These are phyloP conservation scores for Rhagologus leucostigma DNA, from an alignment of 2,113 vertebrate species.

Conservation along the genomic window DNA sequence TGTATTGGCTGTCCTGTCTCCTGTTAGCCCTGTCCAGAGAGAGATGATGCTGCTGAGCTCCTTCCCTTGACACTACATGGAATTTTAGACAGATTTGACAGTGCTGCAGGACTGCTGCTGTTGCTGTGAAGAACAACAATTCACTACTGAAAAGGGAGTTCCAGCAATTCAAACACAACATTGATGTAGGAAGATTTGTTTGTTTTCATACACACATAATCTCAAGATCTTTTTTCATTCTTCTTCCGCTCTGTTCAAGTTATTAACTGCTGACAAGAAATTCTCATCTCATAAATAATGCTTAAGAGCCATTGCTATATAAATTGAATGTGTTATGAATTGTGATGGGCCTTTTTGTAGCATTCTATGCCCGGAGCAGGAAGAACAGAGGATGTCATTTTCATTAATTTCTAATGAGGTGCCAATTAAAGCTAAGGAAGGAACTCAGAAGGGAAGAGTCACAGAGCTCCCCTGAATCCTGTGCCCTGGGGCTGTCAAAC, in stretches of 20 bases:
- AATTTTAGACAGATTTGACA: constrained; percentile 19
- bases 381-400: constrained; percentile 84
- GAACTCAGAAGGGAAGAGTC: constrained; percentile 73
- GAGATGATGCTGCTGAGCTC: not conserved
- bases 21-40: not conserved
- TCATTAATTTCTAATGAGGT: constrained; percentile 88
- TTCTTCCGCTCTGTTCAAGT: constrained; percentile 59
- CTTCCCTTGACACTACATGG: not conserved
- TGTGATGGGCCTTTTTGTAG: constrained; percentile 80
- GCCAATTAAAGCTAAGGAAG: constrained; percentile 82
- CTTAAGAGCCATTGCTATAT: constrained; percentile 77
- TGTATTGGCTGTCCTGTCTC: not conserved
- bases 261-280: constrained; percentile 82
- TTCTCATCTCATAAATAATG: constrained; percentile 84
- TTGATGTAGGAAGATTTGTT: constrained; percentile 42
- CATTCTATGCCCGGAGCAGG: constrained; percentile 72
- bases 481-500: constrained; percentile 69
- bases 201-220: not conserved
- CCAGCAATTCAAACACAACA: constrained; percentile 19
- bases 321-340: constrained; percentile 81
- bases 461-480: constrained; percentile 72
- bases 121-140: not conserved
- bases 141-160: constrained; percentile 28
- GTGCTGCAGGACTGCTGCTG: not conserved
- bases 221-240: constrained; percentile 43